Base-by-base conservation (phyloP, 2,888 invertebrate species). In the Conops quadrifasciatus region DNA sequence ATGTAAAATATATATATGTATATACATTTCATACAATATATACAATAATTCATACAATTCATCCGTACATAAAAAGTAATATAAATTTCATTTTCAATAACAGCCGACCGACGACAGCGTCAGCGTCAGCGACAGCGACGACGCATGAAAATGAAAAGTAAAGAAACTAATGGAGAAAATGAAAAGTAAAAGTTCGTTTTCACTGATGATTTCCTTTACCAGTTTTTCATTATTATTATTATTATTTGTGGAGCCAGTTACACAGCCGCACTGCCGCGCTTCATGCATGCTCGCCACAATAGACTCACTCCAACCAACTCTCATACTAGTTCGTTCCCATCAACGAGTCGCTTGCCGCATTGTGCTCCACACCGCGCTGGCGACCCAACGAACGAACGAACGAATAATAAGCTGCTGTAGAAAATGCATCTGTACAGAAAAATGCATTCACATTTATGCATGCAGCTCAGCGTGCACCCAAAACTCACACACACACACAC, bases 121-220 rank as follows among this genome's bases (percentile, higher is more conserved):
- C 24, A 47, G 4, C 16, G 47, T 16, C 43, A 47, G 63, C 5
- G n/a, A 26, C 24, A 7, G n/a, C n/a, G n/a, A 24, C 51, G 21
- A 16, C 30, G 67, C 60, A 62, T 36, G 51, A 68, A 68, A 62
- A 68, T 63, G 68, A 51, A 68, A 68, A 53, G 26, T 19, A 36
- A 28, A 36, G 58, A 58, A 67, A 67, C 43, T 56, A 19, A 67
- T 60, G 67, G 67, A 59, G 67, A 62, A 68, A 68, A 68, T 81
- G 78, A 81, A 83, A 83, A 83, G 83, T 83, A 83, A 83, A 83
- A 83, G 83, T 83, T 79, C 83, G 67, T 83, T 83, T 83, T 83
- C 83, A 83, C 83, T 82, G 81, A 47, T 59, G 68, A 66, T 63
- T 63, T 63, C 63, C 63, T 63, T 63, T 63, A 63, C 45, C 24